These are phyloP conservation scores for Acanthopagrus latus DNA, from an alignment of 2,797 vertebrate genomes.

Conservation along the genomic window DNA sequence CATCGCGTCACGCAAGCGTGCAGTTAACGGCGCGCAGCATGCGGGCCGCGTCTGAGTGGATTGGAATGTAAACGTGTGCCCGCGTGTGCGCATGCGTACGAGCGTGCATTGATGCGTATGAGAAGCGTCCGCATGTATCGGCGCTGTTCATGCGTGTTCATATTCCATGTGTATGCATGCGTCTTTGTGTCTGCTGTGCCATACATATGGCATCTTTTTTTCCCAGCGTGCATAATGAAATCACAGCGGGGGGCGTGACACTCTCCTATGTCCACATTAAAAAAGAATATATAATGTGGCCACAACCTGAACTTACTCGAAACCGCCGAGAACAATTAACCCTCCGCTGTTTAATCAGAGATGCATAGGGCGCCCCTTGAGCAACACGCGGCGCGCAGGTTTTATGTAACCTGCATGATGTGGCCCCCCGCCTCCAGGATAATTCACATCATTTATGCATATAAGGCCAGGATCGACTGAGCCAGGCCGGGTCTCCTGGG, in stretches of 20 bases:
- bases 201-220: slow-evolving; percentile 9
- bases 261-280: slow-evolving; percentile 11
- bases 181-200: slow-evolving; percentile 10
- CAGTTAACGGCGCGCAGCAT: slow-evolving; percentile 12
- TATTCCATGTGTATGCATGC: slow-evolving; percentile 17
- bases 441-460: slow-evolving; percentile 67
- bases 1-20: slow-evolving; percentile 24
- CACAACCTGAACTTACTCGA: slow-evolving; percentile 5
- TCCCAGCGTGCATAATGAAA: slow-evolving; percentile 12
- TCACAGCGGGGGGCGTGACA: not conserved
- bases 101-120: slow-evolving; percentile 19
- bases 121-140: slow-evolving; percentile 9
- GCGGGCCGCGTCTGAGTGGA: slow-evolving; percentile 34
- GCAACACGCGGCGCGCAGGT: slow-evolving; percentile 16
- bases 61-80: slow-evolving; percentile 30
- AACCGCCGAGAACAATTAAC: slow-evolving; percentile 30
- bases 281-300: too few species aligned
- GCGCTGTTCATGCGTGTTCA: slow-evolving; percentile 14
- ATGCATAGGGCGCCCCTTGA: slow-evolving; percentile 18
- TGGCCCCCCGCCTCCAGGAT: slow-evolving; percentile 44
- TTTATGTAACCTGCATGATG: slow-evolving; percentile 65
- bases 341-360: slow-evolving; percentile 26
- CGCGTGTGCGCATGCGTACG: not conserved
- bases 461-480: slow-evolving; percentile 41
- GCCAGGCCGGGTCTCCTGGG: slow-evolving; percentile 47